These are phyloP conservation scores for Cyprinodon variegatus DNA, from an alignment of 2,113 vertebrate genomes.

Conservation along the genomic window DNA sequence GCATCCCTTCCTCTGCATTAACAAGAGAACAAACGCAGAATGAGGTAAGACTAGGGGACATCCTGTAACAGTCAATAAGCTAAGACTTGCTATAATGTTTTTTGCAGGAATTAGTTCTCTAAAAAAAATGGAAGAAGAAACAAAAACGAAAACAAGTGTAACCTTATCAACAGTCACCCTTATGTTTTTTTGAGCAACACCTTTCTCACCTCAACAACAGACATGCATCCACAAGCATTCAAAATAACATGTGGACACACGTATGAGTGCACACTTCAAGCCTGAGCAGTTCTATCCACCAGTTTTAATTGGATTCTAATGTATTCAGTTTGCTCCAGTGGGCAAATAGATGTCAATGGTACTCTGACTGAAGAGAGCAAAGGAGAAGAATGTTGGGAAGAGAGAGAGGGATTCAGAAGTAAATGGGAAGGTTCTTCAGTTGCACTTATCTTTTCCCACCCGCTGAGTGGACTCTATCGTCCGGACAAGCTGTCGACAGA, in stretches of 20 bases:
- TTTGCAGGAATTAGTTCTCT: background rate
- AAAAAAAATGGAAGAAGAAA: background rate
- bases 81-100: background rate
- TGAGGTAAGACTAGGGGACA: slow-evolving; percentile 8
- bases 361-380: slow-evolving; percentile 44
- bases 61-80: slow-evolving; percentile 2
- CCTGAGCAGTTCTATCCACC: slow-evolving; percentile 59
- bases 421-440: slow-evolving; percentile 49
- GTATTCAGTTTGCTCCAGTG: slow-evolving; percentile 72
- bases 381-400: background rate
- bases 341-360: slow-evolving; percentile 62
- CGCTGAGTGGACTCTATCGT: slow-evolving; percentile 21
- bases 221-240: slow-evolving; percentile 14
- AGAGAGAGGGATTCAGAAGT: slow-evolving; percentile 24
- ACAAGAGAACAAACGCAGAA: slow-evolving; percentile 25
- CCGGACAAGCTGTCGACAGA: slow-evolving; percentile 52
- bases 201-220: slow-evolving; percentile 27
- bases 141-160: background rate
- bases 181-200: slow-evolving; percentile 7
- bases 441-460: slow-evolving; percentile 47
- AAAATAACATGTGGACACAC: slow-evolving; percentile 20
- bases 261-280: slow-evolving; percentile 36
- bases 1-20: slow-evolving; percentile 28
- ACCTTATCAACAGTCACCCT: background rate
- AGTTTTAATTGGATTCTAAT: slow-evolving; percentile 79